Conservation (phyloP, 2,797 vertebrate genomes). For the Todus mexicanus region DNA sequence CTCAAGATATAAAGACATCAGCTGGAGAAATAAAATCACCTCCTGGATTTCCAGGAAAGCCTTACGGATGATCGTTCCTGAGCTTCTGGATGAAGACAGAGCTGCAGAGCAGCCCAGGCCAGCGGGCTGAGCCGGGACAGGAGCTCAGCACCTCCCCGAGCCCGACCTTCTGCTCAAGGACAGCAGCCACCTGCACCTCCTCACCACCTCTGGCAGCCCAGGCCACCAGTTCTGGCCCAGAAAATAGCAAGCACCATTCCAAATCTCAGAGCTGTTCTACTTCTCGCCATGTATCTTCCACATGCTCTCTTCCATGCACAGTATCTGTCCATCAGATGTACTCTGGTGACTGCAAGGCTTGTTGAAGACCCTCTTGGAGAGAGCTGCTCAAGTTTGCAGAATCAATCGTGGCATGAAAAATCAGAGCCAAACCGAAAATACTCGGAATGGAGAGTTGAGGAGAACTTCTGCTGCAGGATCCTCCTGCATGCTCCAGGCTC, state of each 20-base stretch:
- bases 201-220: background rate
- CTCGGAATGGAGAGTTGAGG: background rate
- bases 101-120: background rate
- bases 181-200: background rate
- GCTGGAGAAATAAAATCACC: background rate
- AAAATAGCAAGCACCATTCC: accelerated
- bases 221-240: background rate
- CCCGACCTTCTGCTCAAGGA: background rate
- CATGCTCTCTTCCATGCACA: background rate
- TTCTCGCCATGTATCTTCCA: background rate
- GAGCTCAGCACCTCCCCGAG: background rate
- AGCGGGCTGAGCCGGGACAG: accelerated
- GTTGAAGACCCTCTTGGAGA: background rate
- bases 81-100: background rate
- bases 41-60: background rate
- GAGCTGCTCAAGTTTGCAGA: background rate
- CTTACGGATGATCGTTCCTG: background rate
- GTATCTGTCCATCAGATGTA: background rate
- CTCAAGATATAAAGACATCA: background rate
- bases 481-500: background rate
- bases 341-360: background rate
- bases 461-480: background rate
- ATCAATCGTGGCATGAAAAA: background rate
- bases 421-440: background rate
- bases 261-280: background rate